Base-by-base conservation (phyloP, 2,113 vertebrate genomes). In the Nematolebias whitei region DNA sequence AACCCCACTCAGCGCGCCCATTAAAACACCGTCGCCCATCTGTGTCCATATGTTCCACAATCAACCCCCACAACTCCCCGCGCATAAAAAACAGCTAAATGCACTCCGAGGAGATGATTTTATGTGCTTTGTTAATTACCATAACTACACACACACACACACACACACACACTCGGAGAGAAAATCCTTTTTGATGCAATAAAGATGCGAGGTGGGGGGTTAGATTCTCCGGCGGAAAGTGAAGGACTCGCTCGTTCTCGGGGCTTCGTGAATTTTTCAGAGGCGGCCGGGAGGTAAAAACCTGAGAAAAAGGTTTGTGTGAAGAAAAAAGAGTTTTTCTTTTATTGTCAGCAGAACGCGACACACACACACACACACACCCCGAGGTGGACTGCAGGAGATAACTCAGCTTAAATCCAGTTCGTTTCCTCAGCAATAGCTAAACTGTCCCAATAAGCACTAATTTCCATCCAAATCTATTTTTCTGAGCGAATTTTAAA, bases 261-360 rank as follows among this genome's bases (percentile, higher is more conserved):
- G 80, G 86, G 87, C 73, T 5, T 86, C 77, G 76, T 91, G 79
- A 87, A 91, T 91, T 78, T 91, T 89, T 90, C 79, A 91, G 79
- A 63, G 57, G 18, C 52, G 12, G 84, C 88, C 90, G 68, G 54
- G 57, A 85, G 90, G 82, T 59, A 79, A 86, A 78, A 88, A 86
- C 82, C 80, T 79, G 78, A 85, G 87, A 88, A 88, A 55, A 86
- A 83, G 85, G 85, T 87, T 89, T 79, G 51, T 79, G 79, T 86
- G 79, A 84, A 68, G 70, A 66, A 15, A 70, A 59, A 66, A 35
- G 70, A 69, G 71, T 68, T 47, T 19, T 69, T 78, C n/a, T 29
- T 85, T 85, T 81, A 88, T 90, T 90, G 87, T 90, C 87, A 88
- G 82, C 85, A 79, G 18, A 59, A 64, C 12, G 13, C 14, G 24